Base-by-base conservation (phyloP, 35 echinoderm and acorn worm species). In the Holothuria glaberrima region DNA sequence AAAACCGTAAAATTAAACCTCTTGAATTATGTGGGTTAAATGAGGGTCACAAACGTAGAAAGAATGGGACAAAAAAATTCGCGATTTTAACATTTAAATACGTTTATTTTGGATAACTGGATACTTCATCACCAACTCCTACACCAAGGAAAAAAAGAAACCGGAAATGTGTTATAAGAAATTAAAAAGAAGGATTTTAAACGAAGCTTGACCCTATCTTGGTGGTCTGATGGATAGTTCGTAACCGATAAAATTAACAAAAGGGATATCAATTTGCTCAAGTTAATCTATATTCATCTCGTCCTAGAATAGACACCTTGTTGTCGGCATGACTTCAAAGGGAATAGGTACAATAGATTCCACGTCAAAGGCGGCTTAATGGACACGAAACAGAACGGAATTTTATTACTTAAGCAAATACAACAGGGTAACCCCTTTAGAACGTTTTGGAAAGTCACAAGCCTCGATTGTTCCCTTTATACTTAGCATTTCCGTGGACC, bases 321-420 rank as follows among this genome's bases (percentile, higher is more conserved):
- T 82, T 82, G 79, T 58, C 79, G 79, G 79, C 79, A 33, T 14
- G 50, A 82, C 36, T 50, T 82, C 79, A 82, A 82, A 82, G 79
- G 79, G 12, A 82, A 60, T 30, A 14, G 58, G 46, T 18, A 82
- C 79, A 82, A 82, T 82, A 60, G 79, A 30, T 6, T 54, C 20
- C 46, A 82, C 46, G 79, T 82, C 79, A 60, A 60, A 82, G 48
- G 25, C 28, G 79, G 79, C 57, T 60, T 82, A 82, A 82, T 33
- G 46, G 79, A 58, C 79, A 82, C 58, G 79, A 59, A 82, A 58
- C 58, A 82, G 48, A 82, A 82, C 21, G 48, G 79, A 14, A 33
- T 82, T 82, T 82, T 82, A 82, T 82, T 82, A 48, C 79, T 56
- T 82, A 82, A 60, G 50, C 57, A 82, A 82, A 82, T 48, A 82